Percentiles rank a stretch among this genome's conserved stretches.
These are phyloP conservation scores for Phymastichus coffea DNA, from an alignment of 1,140 invertebrate species.

Conservation along the genomic window DNA sequence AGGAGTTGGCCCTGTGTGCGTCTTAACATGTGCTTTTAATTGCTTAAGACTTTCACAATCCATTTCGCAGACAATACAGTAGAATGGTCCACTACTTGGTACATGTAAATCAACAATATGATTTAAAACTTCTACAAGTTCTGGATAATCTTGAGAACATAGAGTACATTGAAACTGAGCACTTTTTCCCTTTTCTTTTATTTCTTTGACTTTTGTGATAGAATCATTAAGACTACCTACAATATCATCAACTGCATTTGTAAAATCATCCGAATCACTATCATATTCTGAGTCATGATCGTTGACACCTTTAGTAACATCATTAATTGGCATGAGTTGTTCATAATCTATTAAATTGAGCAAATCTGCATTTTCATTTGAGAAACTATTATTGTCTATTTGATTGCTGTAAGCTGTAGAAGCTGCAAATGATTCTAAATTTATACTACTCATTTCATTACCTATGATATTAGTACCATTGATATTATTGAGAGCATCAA, in stretches of 20 bases:
- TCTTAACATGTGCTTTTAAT: slow-evolving; percentile 47
- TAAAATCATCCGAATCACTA: slow-evolving; percentile 28
- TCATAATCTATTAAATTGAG: slow-evolving; percentile 6
- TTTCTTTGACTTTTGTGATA: slow-evolving; percentile 50
- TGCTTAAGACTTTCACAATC: slow-evolving; percentile 46
- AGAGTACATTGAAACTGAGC: slow-evolving; percentile 51
- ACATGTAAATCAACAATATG: slow-evolving; percentile 52
- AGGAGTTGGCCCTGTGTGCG: slow-evolving; percentile 61
- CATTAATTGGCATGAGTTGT: neutral
- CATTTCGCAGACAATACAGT: slow-evolving; percentile 53
- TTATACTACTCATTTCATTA: neutral
- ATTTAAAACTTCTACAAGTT: slow-evolving; percentile 38
- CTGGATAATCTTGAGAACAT: slow-evolving; percentile 45
- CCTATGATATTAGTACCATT: neutral
- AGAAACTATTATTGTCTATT: too few relatives aligned
- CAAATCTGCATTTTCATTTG: neutral
- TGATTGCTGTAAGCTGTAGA: neutral
- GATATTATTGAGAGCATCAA: neutral
- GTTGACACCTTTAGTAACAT: neutral
- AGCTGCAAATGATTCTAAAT: neutral
- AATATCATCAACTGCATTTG: slow-evolving; percentile 39
- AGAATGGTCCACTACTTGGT: slow-evolving; percentile 47
- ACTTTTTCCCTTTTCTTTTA: slow-evolving; percentile 35
- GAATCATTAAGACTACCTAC: slow-evolving; percentile 50
- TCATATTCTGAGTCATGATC: neutral